Evolutionary conservation across 2,888 invertebrate species (phyloP).

Genomic region (Hydrotaea cyrtoneurina): DNA sequence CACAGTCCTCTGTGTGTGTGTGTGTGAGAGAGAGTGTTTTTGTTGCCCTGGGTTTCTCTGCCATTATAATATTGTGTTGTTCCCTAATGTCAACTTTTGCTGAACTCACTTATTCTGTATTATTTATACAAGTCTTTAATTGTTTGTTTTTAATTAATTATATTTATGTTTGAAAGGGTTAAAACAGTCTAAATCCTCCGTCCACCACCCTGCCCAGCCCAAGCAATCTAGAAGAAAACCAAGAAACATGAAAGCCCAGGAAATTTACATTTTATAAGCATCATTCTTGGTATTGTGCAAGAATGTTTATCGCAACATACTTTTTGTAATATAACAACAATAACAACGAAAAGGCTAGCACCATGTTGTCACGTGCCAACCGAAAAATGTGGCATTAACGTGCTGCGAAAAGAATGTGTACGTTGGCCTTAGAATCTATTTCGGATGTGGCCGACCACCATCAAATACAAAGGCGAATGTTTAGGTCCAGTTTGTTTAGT

Average conservation of each 20-base stretch:
- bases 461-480: too few relatives aligned
- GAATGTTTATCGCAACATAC: neutral
- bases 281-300: neutral
- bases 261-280: constrained; percentile 17
- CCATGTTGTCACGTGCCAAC: neutral
- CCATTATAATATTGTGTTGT: constrained; percentile 10
- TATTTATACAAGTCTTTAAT: constrained; percentile 46
- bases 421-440: too few relatives aligned
- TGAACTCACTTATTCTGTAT: constrained; percentile 39
- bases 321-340: neutral
- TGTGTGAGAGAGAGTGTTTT: neutral
- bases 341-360: neutral
- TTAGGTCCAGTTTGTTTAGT: too few relatives aligned
- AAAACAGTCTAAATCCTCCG: neutral
- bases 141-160: constrained; percentile 60
- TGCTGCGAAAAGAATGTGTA: too few relatives aligned
- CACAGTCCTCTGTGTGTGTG: neutral
- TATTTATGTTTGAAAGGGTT: constrained; percentile 31
- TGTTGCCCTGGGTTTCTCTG: neutral
- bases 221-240: neutral
- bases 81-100: constrained; percentile 33
- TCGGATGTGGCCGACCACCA: too few relatives aligned
- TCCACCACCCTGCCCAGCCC: neutral
- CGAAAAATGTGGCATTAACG: neutral
- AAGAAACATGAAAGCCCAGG: neutral